Evolutionary conservation across 2,113 vertebrate genomes (phyloP).

Genomic region (Hippoglossus stenolepis): DNA sequence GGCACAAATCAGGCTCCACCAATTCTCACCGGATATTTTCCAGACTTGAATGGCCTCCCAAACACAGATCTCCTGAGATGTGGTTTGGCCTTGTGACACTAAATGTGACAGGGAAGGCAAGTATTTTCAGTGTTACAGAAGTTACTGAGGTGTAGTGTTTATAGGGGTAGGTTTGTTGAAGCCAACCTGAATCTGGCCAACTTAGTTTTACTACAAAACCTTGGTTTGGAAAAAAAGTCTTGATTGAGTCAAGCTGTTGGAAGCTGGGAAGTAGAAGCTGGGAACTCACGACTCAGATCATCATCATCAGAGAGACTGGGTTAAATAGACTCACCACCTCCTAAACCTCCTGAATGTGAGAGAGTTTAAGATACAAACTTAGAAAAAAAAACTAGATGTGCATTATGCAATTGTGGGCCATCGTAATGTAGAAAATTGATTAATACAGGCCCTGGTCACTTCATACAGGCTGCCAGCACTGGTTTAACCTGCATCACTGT

Average conservation of each 20-base stretch:
- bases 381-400: not conserved
- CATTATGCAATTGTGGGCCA: too few relatives aligned
- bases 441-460: too few relatives aligned
- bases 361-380: not conserved
- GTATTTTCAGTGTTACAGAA: not conserved
- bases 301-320: conserved; percentile 6
- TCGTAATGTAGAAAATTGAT: too few relatives aligned
- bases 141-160: conserved; percentile 12
- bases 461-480: too few relatives aligned
- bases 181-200: not conserved
- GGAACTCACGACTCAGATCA: conserved; percentile 16
- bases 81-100: conserved; percentile 22
- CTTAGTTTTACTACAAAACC: conserved; percentile 15
- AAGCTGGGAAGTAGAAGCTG: not conserved
- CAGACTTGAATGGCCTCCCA: conserved; percentile 22
- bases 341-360: not conserved
- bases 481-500: too few relatives aligned
- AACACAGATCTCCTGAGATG: conserved; percentile 31
- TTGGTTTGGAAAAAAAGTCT: conserved; percentile 9
- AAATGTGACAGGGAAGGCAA: conserved; percentile 6
- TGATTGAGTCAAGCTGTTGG: conserved; percentile 14
- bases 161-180: conserved; percentile 2
- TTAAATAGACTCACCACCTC: not conserved
- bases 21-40: conserved; percentile 31
- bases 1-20: conserved; percentile 18